Conservation (phyloP, 64 coral and sea anemone genomes). For the Montipora efflorescens region DNA sequence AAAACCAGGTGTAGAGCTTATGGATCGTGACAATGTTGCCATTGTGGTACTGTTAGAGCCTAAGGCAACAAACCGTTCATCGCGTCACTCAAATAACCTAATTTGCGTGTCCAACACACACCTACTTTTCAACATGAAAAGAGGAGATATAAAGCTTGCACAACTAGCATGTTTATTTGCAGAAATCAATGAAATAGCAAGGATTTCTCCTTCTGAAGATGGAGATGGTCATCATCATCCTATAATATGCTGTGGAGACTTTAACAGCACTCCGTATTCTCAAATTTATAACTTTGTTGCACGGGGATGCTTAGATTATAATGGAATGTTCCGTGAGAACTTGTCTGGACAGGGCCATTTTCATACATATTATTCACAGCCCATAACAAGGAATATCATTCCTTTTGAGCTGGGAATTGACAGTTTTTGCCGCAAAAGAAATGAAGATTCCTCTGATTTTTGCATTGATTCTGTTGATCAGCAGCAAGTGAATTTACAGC, state of each 20-base stretch:
- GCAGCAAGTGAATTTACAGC: not conserved
- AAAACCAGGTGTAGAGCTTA: slow-evolving; percentile 56
- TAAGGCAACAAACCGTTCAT: slow-evolving; percentile 30
- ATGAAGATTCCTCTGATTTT: not conserved
- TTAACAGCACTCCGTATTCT: slow-evolving; percentile 86
- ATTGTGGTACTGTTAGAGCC: slow-evolving; percentile 60
- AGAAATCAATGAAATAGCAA: slow-evolving; percentile 70
- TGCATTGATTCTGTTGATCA: not conserved
- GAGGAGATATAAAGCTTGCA: slow-evolving; percentile 92
- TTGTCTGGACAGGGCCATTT: slow-evolving; percentile 83
- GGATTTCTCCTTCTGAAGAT: not conserved
- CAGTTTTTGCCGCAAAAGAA: not conserved
- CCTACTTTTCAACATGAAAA: slow-evolving; percentile 89
- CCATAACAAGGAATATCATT: slow-evolving; percentile 65
- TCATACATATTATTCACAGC: not conserved
- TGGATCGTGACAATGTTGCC: slow-evolving; percentile 94
- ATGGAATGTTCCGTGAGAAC: slow-evolving; percentile 66
- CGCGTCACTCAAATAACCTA: not conserved
- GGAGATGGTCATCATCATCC: slow-evolving; percentile 32
- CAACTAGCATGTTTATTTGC: slow-evolving; percentile 88
- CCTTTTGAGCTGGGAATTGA: slow-evolving; percentile 57
- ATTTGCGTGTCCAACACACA: slow-evolving; percentile 94
- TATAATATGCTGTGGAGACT: slow-evolving; percentile 90
- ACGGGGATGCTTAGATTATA: slow-evolving; percentile 64
- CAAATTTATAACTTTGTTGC: slow-evolving; percentile 77